Base-by-base conservation (phyloP, 2,888 invertebrate genomes). In the Barypeithes pellucidus region DNA sequence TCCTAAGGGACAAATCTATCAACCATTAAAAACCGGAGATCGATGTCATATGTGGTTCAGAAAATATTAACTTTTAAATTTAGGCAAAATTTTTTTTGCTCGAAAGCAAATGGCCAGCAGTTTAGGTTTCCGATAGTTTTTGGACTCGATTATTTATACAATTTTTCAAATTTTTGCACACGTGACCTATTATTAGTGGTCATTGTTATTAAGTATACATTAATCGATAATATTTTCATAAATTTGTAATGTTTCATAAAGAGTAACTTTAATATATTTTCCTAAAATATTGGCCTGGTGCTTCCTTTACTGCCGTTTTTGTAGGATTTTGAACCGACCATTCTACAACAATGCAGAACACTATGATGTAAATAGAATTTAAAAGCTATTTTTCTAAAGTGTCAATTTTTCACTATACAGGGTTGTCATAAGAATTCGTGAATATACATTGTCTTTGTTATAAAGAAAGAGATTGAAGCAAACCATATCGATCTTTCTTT, bases 291-390 rank as follows among this genome's bases (percentile, higher is more conserved):
- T 50, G 70, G 66, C 69, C 77, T 78, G 79, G 79, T 79, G 80
- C 80, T 80, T 80, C 79, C 79, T 72, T 63, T 65, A 75, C 60
- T 50, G 67, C 54, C 33, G 54, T 73, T 43, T 52, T 61, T 71
- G 62, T 43, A 71, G 50, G 60, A 36, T 11, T 59, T 59, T 59
- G 11, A 39, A 22, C 14, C 29, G 39, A 59, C 50, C 63, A 29
- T 29, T 33, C 47, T 63, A 39, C 12, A 59, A 5, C 39, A 16
- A 59, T 39, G 41, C 59, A 59, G 59, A 39, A 22, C 59, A 20
- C 33, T 52, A 47, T 71, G 69, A 47, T 71, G 69, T 69, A 69
- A 61, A 69, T 69, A 69, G 41, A 43, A 67, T 70, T 45, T 14
- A 29, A 33, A 67, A 63, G 7, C 54, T 74, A 74, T 74, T 74